Evolutionary conservation across 2,888 invertebrate species (phyloP).

Genomic region (Thymelicus sylvestris): DNA sequence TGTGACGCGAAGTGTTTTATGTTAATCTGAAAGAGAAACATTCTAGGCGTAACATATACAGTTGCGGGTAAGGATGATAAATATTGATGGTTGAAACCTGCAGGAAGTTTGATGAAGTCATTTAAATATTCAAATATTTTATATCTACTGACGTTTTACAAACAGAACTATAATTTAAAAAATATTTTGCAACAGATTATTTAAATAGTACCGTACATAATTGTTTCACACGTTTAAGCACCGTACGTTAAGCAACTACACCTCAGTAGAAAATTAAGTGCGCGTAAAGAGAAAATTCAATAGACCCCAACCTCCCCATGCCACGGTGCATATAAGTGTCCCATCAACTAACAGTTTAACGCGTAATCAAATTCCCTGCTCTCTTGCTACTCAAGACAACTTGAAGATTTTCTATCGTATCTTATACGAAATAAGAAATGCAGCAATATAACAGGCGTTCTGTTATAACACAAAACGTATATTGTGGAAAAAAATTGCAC

Average conservation of each 20-base stretch:
- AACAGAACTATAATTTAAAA: not conserved
- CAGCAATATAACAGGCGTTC: too few species aligned
- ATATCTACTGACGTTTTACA: not conserved
- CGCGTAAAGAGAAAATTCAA: constrained; percentile 27
- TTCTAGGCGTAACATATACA: constrained; percentile 31
- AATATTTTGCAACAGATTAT: not conserved
- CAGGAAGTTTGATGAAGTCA: constrained; percentile 6
- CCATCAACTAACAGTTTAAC: constrained; percentile 72
- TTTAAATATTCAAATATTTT: constrained; percentile 13
- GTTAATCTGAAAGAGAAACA: constrained; percentile 45
- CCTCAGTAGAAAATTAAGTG: too few species aligned
- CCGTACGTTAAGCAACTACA: too few species aligned
- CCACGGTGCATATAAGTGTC: constrained; percentile 73
- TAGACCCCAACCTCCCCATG: constrained; percentile 5
- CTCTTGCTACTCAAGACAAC: constrained; percentile 41
- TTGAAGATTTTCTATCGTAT: too few species aligned
- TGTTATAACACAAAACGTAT: too few species aligned
- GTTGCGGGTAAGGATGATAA: constrained; percentile 27
- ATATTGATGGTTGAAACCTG: constrained; percentile 34
- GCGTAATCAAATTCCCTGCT: constrained; percentile 73
- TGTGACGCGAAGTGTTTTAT: constrained; percentile 49
- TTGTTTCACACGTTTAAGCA: too few species aligned
- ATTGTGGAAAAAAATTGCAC: too few species aligned
- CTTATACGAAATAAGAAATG: too few species aligned
- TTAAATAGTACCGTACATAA: too few species aligned